These are phyloP conservation scores for Drosophila simulans DNA, from an alignment of 1,140 invertebrate genomes.

Conservation along the genomic window DNA sequence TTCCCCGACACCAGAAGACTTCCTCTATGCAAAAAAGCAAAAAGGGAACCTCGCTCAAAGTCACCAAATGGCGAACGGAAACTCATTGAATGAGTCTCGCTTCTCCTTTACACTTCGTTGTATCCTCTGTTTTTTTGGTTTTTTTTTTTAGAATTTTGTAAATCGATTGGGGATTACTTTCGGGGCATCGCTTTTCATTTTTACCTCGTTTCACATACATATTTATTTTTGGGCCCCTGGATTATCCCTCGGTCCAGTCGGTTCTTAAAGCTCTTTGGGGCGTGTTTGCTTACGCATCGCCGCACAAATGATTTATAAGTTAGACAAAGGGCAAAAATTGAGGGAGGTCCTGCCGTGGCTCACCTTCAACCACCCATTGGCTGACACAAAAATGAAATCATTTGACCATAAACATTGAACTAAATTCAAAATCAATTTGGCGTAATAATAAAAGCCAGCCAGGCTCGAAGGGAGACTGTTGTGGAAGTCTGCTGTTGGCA, in stretches of 20 bases:
- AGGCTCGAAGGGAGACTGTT: slow-evolving; percentile 25
- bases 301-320: slow-evolving; percentile 80
- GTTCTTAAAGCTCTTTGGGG: slow-evolving; percentile 48
- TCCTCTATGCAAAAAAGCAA: slow-evolving; percentile 50
- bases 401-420: slow-evolving; percentile 82
- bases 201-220: slow-evolving; percentile 71
- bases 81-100: slow-evolving; percentile 70
- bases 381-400: slow-evolving; percentile 80
- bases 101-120: slow-evolving; percentile 66
- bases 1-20: slow-evolving; percentile 41
- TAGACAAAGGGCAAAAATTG: slow-evolving; percentile 76
- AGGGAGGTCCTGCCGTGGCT: slow-evolving; percentile 8
- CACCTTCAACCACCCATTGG: slow-evolving; percentile 6
- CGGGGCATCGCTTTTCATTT: slow-evolving; percentile 74
- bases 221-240: slow-evolving; percentile 69
- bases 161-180: slow-evolving; percentile 81
- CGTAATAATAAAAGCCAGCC: slow-evolving; percentile 75
- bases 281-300: slow-evolving; percentile 63
- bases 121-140: slow-evolving; percentile 15
- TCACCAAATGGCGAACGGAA: slow-evolving; percentile 71
- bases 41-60: slow-evolving; percentile 51
- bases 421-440: slow-evolving; percentile 83
- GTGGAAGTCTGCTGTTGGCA: slow-evolving; percentile 34
- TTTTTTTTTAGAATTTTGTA: slow-evolving; percentile 49
- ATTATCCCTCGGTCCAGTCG: slow-evolving; percentile 37